These are phyloP conservation scores for Stichodactyla mertensii DNA, from an alignment of 64 coral and sea anemone species.

Conservation along the genomic window DNA sequence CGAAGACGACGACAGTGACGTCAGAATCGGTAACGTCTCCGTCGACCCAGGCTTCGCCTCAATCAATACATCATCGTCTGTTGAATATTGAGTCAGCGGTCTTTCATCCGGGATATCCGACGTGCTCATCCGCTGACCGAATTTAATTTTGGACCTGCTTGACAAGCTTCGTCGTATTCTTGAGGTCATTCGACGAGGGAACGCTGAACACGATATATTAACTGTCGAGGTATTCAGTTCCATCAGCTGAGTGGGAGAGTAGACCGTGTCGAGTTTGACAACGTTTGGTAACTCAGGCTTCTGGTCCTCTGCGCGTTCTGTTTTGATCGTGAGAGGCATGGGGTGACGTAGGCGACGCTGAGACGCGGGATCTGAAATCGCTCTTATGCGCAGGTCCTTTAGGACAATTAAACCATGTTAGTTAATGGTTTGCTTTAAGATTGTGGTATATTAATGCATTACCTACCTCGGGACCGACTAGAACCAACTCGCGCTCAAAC, in stretches of 20 bases:
- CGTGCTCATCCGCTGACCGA: slow-evolving; percentile 57
- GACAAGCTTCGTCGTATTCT: slow-evolving; percentile 60
- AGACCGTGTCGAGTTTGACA: slow-evolving; percentile 21
- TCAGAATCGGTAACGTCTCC: background rate
- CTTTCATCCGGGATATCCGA: slow-evolving; percentile 68
- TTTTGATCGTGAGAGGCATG: slow-evolving; percentile 43
- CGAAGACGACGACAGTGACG: slow-evolving; percentile 15
- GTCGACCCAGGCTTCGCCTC: background rate
- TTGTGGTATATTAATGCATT: background rate
- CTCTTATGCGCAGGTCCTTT: slow-evolving; percentile 23
- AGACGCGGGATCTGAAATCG: background rate
- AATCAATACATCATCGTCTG: background rate
- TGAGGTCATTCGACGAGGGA: slow-evolving; percentile 47
- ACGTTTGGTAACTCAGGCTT: slow-evolving; percentile 28
- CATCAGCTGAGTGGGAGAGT: slow-evolving; percentile 26
- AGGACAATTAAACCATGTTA: background rate
- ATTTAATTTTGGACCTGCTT: slow-evolving; percentile 34
- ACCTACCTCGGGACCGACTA: slow-evolving; percentile 9
- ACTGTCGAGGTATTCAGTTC: background rate
- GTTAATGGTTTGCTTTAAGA: background rate
- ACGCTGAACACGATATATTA: background rate
- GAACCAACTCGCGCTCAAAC: slow-evolving; percentile 15
- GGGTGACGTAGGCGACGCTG: slow-evolving; percentile 24
- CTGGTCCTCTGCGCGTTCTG: slow-evolving; percentile 48
- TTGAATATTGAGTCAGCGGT: slow-evolving; percentile 13